Base-by-base conservation (phyloP, 2,113 vertebrate genomes). In the Conger conger region DNA sequence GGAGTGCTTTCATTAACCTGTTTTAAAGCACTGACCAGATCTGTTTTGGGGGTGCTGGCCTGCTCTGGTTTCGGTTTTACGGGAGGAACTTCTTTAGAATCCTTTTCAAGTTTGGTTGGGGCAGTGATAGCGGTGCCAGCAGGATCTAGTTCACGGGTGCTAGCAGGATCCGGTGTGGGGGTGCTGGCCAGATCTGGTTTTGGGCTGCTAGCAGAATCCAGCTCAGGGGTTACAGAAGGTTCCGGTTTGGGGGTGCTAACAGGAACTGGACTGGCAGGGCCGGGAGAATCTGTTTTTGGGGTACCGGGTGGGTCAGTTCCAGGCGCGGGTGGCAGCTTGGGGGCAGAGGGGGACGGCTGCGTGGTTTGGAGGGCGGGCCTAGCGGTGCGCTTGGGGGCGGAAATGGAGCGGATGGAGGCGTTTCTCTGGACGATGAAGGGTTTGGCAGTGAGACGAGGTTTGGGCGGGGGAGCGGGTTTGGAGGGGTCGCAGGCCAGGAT, bases 341-440 rank as follows among this genome's bases (percentile, higher is more conserved):
- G 37, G 15, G 63, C 36, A 57, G 33, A 4, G 60, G 35, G n/a
- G 36, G 63, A 0, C 76, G 33, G 0, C n/a, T 5, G 18, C 80
- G 76, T 9, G 57, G 83, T n/a, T 36, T 81, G 17, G 76, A 6
- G 6, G 30, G 40, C 27, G 42, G 60, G 18, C 11, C 2, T 73
- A 36, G 20, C 9, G 4, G 0, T 0, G 81, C 36, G 88, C 88
- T 93, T 57, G 89, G 88, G 94, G 50, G 93, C 90, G 4, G 87
- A 27, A 82, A 95, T 93, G 68, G 93, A 90, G 78, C 89, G 93
- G 76, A 94, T 86, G 63, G 76, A 45, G 60, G 85, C 81, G 30
- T 88, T 93, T 40, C 88, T 93, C 77, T 94, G 91, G 68, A 92
- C 76, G 33, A 91, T 88, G 87, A 95, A 95, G 27, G 94, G 93